Base-by-base conservation (phyloP, 1,140 invertebrate species). In the Lordiphosa stackelbergi region DNA sequence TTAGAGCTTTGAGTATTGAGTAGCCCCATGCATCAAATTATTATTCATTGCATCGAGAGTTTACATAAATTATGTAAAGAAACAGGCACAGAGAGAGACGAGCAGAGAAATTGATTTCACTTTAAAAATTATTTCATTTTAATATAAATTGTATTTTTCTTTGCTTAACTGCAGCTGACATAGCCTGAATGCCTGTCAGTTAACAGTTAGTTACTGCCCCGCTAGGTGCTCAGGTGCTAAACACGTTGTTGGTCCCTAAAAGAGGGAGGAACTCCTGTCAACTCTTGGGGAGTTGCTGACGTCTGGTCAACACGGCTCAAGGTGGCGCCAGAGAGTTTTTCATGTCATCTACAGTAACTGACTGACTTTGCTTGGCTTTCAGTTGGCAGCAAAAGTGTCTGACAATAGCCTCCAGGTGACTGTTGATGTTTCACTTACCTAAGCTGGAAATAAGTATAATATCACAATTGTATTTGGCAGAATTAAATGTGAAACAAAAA, bases 41-140 rank as follows among this genome's bases (percentile, higher is more conserved):
- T 77, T 81, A 81, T 81, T 81, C 72, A 81, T 83, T 77, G 75
- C 66, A 66, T 31, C 53, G 35, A 71, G 52, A 60, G 41, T 57
- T 58, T 51, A 62, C 43, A 73, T 73, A 62, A 69, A 69, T 78
- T 58, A 61, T 73, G 55, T 53, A 60, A 37, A 45, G 35, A 35
- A 9, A 34, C 2, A 28, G 42, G 31, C 3, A 4, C 2, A 46
- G 43, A 46, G 43, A 34, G 24, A 31, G 42, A 1, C 24, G 31
- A 28, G 2, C 9, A 19, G 3, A 42, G 40, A 66, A 68, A 68
- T 59, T 77, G 68, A 69, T 75, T 69, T 48, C 31, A 59, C 37
- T 52, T 73, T 60, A 73, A 69, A 62, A 62, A 49, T 46, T 16
- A 36, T 28, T 40, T 31, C 24, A 52, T 37, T 48, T 47, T 16